Evolutionary conservation across 2,797 vertebrate species (phyloP).

Genomic region (Nothura maculosa): DNA sequence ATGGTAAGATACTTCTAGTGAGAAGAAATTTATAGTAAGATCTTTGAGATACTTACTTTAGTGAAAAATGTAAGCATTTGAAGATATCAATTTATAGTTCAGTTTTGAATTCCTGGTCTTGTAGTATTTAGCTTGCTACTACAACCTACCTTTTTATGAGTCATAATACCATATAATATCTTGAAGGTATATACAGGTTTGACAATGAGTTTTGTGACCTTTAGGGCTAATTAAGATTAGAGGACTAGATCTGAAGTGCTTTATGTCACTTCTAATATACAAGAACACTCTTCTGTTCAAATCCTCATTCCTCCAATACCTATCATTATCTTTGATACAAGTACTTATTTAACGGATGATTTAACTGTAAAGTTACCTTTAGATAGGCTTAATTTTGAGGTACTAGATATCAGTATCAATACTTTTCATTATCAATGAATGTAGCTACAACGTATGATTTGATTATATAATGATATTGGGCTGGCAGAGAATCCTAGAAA

Average conservation of each 20-base stretch:
- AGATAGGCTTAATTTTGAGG: background rate
- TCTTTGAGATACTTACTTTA: background rate
- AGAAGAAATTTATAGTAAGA: background rate
- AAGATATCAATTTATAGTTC: background rate
- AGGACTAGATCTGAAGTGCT: background rate
- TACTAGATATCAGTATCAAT: background rate
- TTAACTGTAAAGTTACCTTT: background rate
- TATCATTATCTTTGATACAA: background rate
- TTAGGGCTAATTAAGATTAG: background rate
- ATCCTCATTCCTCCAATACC: background rate
- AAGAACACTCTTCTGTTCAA: background rate
- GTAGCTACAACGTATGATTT: background rate
- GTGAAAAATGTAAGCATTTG: background rate
- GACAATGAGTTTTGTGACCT: constrained; percentile 3
- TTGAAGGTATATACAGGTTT: background rate
- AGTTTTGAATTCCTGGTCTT: background rate
- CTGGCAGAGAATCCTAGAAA: background rate
- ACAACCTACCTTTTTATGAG: background rate
- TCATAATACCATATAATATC: background rate
- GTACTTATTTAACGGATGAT: background rate
- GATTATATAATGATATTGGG: background rate
- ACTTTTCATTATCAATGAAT: background rate
- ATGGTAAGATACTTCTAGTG: background rate
- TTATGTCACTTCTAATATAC: background rate
- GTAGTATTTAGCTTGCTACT: background rate